A percentile compares a stretch with the other conserved stretches of the same genome.
Evolutionary conservation across 2,113 vertebrate species (phyloP).

Genomic region (Hemiscyllium ocellatum): DNA sequence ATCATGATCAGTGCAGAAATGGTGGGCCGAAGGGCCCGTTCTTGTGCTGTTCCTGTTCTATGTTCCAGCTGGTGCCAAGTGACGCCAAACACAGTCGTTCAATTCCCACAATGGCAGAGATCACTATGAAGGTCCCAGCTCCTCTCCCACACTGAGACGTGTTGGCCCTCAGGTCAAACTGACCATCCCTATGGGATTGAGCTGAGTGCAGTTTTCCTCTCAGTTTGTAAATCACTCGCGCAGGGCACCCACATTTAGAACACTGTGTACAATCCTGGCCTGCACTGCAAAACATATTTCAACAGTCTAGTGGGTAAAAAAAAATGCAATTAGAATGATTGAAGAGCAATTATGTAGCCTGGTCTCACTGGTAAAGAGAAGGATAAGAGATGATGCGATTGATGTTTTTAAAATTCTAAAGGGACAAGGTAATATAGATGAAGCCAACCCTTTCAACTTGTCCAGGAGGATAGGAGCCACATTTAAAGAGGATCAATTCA

Average conservation of each 20-base stretch:
- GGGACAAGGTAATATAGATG: neutral
- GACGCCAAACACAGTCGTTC: no score
- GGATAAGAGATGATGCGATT: neutral
- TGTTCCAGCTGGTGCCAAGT: no score
- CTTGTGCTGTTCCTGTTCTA: no score
- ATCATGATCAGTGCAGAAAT: no score
- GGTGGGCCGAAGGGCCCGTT: no score
- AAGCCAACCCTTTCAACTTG: neutral
- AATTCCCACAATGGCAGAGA: no score
- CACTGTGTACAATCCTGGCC: neutral
- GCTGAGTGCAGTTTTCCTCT: neutral
- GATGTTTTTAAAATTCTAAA: conserved; percentile 6
- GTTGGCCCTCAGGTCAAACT: no score
- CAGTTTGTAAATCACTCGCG: neutral
- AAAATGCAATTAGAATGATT: neutral
- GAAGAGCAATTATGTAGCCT: neutral
- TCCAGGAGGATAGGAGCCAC: neutral
- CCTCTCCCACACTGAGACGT: no score
- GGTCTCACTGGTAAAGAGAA: neutral
- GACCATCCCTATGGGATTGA: neutral
- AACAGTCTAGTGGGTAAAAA: neutral
- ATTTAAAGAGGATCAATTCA: neutral
- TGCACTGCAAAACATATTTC: neutral
- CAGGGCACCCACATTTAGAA: neutral
- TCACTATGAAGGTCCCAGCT: no score